phyloP scores from a whole-genome alignment of 2,797 vertebrate genomes.

The Acanthurus tractus region DNA sequence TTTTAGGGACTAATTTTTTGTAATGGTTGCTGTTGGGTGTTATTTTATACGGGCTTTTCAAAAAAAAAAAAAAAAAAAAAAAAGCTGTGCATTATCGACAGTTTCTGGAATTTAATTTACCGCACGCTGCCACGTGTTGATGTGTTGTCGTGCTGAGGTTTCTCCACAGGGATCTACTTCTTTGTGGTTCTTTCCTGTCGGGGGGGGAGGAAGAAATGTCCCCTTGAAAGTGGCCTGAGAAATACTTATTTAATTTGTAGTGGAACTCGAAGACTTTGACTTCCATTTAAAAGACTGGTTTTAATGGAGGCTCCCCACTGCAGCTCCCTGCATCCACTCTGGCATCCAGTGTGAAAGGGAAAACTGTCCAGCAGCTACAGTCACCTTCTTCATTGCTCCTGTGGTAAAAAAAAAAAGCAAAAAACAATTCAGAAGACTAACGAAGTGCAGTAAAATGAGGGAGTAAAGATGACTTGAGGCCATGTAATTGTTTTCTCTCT shows the following conservation, averaged over 20 bases:
- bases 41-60: constrained; percentile 54
- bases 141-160: constrained; percentile 61
- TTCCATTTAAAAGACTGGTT: constrained; percentile 35
- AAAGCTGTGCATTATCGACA: constrained; percentile 69
- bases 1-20: constrained; percentile 72
- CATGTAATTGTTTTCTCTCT: constrained; percentile 45
- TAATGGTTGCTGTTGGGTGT: constrained; percentile 47
- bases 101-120: constrained; percentile 76
- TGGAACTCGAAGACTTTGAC: constrained; percentile 48
- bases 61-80: constrained; percentile 39
- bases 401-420: constrained; percentile 36
- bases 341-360: constrained; percentile 23
- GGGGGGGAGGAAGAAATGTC: constrained; percentile 33
- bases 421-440: constrained; percentile 49
- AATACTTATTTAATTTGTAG: constrained; percentile 43
- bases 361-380: constrained; percentile 30
- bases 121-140: constrained; percentile 65
- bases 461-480: constrained; percentile 63
- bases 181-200: constrained; percentile 28
- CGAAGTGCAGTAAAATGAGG: constrained; percentile 27
- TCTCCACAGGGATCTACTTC: constrained; percentile 41
- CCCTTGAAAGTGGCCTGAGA: constrained; percentile 36
- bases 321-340: constrained; percentile 21
- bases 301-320: constrained; percentile 30
- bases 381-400: constrained; percentile 12